Conservation (phyloP, 1,140 invertebrate genomes). For the Drosophila varians region DNA sequence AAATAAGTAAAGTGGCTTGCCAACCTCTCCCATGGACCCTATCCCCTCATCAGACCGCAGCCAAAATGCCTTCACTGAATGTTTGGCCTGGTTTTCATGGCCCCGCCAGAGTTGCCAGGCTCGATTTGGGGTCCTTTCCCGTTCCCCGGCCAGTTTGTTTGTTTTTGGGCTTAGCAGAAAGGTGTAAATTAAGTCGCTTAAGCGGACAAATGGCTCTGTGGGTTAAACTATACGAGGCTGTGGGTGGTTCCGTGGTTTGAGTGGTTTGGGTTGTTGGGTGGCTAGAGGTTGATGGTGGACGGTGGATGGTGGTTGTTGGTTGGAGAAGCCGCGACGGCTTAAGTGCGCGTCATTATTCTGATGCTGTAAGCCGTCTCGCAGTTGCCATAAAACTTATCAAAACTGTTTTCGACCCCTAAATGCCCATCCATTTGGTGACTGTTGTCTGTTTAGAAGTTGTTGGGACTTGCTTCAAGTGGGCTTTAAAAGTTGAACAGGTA, state of each 20-base stretch:
- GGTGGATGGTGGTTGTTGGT: background rate
- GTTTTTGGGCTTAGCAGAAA: slow-evolving; percentile 68
- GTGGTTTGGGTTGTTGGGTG: background rate
- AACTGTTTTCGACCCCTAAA: slow-evolving; percentile 33
- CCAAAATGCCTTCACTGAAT: slow-evolving; percentile 65
- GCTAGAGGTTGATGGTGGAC: background rate
- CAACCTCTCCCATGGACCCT: slow-evolving; percentile 10
- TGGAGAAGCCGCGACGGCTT: slow-evolving; percentile 38
- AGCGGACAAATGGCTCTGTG: slow-evolving; percentile 52
- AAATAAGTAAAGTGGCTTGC: slow-evolving; percentile 74
- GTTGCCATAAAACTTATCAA: slow-evolving; percentile 60
- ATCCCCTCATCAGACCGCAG: slow-evolving; percentile 34
- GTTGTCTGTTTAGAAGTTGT: slow-evolving; percentile 1
- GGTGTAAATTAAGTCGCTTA: slow-evolving; percentile 78
- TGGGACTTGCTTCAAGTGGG: background rate
- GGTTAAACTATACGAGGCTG: slow-evolving; percentile 20
- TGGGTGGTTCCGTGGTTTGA: background rate
- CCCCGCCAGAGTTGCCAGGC: slow-evolving; percentile 24
- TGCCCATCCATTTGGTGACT: slow-evolving; percentile 3
- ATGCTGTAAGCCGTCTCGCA: slow-evolving; percentile 37
- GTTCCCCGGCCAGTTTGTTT: slow-evolving; percentile 45
- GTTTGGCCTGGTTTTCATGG: slow-evolving; percentile 50
- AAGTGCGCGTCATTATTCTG: slow-evolving; percentile 67
- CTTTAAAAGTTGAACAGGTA: background rate
- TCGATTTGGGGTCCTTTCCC: slow-evolving; percentile 11